Base-by-base conservation (phyloP, 2,797 vertebrate species). In the Poliocrania exsul region DNA sequence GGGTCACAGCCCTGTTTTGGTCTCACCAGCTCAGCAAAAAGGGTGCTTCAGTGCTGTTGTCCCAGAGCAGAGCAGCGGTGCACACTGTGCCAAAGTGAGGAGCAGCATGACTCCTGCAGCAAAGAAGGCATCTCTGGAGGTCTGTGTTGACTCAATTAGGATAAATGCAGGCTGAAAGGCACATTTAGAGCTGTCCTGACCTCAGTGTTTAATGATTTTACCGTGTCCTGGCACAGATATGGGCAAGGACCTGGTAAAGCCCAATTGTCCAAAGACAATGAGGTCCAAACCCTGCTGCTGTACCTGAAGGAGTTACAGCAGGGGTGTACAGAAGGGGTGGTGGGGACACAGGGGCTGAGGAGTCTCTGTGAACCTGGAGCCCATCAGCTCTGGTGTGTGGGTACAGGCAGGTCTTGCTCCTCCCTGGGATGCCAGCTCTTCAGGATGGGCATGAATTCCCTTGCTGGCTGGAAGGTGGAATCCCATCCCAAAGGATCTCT, bases 261-360 rank as follows among this genome's bases (percentile, higher is more conserved):
- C 37, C 17, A 58, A 1, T 0, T 65, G 25, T 26, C 7, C 13
- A 35, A 11, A 4, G 21, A 2, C 60, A 54, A 0, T 16, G 37
- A 58, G 5, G 16, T 62, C 25, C 31, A n/a, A 67, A 26, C 28
- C 40, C 18, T 64, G 49, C 19, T 73, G 25, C 51, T 90, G 26
- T 31, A 31, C 16, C 11, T 1, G 0, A 31, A 51, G 40, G 9
- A 88, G 25, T 4, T 56, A n/a, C n/a, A n/a, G n/a, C n/a, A n/a
- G n/a, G n/a, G n/a, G n/a, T n/a, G n/a, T n/a, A n/a, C n/a, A n/a
- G n/a, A n/a, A n/a, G 51, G 11, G 7, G 12, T 65, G 33, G 8
- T 67, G 42, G 11, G 13, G 25, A 40, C 31, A 21, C 0, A 3
- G 25, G 10, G 7, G 6, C 28, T 80, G 47, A 38, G 15, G 21